These are phyloP conservation scores for Alexandromys fortis DNA, from an alignment of 2,113 vertebrate species.

Conservation along the genomic window DNA sequence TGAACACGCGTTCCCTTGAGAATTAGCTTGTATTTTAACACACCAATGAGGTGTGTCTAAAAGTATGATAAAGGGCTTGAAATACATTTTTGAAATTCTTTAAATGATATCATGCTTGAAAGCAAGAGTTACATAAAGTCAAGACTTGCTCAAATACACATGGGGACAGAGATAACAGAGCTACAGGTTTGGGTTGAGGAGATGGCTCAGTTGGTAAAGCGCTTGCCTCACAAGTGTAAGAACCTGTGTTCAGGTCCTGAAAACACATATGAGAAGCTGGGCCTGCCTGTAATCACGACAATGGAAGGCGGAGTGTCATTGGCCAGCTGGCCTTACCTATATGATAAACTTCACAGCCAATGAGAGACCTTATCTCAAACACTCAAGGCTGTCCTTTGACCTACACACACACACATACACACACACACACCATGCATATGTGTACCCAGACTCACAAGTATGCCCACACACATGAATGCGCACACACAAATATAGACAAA, in stretches of 20 bases:
- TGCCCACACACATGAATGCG: neutral
- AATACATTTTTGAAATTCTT: neutral
- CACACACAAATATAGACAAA: neutral
- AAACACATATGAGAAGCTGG: neutral
- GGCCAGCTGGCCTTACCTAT: neutral
- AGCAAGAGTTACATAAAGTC: slow-evolving; percentile 29
- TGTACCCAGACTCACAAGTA: neutral
- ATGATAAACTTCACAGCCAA: neutral
- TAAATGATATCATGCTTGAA: slow-evolving; percentile 4
- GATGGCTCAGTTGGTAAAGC: neutral
- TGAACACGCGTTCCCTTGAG: neutral
- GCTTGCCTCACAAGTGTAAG: neutral
- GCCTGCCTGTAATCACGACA: neutral
- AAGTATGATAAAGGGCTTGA: neutral
- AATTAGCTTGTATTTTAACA: slow-evolving; percentile 36
- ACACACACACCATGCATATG: neutral
- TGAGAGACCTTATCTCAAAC: neutral
- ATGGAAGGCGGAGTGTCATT: neutral
- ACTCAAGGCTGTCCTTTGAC: neutral
- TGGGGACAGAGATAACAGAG: neutral
- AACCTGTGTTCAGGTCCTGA: neutral
- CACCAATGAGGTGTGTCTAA: neutral
- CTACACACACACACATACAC: neutral
- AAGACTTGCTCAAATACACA: neutral
- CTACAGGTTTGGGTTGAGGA: neutral